phyloP scores from a whole-genome alignment of 1,140 invertebrate genomes.

The Homalodisca vitripennis region DNA sequence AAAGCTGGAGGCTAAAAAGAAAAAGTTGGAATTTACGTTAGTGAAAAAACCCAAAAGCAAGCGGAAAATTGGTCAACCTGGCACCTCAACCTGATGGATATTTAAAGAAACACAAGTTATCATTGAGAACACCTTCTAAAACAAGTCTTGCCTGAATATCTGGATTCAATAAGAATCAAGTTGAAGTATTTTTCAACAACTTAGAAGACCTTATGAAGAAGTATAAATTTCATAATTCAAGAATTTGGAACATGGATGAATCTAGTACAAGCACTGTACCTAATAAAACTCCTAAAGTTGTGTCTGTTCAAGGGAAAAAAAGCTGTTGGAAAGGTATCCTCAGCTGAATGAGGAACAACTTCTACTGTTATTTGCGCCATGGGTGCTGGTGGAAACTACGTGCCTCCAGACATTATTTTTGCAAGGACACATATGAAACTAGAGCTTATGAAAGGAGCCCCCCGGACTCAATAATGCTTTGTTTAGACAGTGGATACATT shows the following conservation, averaged over 20 bases:
- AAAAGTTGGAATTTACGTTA: too few relatives aligned
- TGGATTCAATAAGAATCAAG: too few relatives aligned
- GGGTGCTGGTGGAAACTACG: constrained; percentile 5
- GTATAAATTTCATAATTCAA: neutral
- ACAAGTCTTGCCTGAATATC: neutral
- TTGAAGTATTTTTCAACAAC: too few relatives aligned
- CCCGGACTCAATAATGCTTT: constrained; percentile 1
- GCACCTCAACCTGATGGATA: neutral
- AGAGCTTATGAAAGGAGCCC: neutral
- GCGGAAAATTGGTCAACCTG: too few relatives aligned
- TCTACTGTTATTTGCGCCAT: too few relatives aligned
- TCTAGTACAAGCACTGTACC: too few relatives aligned
- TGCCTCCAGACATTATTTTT: too few relatives aligned
- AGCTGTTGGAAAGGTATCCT: constrained; percentile 25
- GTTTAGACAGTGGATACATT: neutral
- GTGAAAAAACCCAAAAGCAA: too few relatives aligned
- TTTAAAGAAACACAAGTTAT: constrained; percentile 2
- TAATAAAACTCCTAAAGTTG: too few relatives aligned
- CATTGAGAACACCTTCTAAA: neutral
- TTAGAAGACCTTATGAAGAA: too few relatives aligned
- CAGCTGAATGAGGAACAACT: constrained; percentile 6
- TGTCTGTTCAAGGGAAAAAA: too few relatives aligned
- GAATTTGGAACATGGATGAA: neutral
- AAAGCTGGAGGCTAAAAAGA: too few relatives aligned
- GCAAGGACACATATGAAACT: neutral